These are phyloP conservation scores for Lasioglossum zephyrum DNA, from an alignment of 2,888 invertebrate genomes.

Conservation along the genomic window DNA sequence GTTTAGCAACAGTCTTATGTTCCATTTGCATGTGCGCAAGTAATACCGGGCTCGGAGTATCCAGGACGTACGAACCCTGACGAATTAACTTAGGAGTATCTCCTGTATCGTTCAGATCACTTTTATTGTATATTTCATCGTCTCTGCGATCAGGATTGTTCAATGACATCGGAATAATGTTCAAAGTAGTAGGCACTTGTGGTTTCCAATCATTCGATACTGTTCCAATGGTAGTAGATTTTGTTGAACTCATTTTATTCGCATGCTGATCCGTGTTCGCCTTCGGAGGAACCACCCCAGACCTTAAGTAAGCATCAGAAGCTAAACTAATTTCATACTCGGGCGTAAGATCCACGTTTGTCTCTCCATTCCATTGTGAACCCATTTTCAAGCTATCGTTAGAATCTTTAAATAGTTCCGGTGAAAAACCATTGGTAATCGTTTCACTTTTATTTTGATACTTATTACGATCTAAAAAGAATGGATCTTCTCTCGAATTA, in stretches of 20 bases:
- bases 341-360: background rate
- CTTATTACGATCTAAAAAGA: conserved; percentile 22
- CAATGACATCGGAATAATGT: conserved; percentile 79
- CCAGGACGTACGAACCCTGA: conserved; percentile 92
- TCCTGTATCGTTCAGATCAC: conserved; percentile 44
- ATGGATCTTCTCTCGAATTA: conserved; percentile 28
- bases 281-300: conserved; percentile 67
- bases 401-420: conserved; percentile 22
- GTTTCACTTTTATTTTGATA: conserved; percentile 16
- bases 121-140: conserved; percentile 30
- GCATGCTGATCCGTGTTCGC: conserved; percentile 73
- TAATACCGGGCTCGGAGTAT: conserved; percentile 91
- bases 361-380: background rate
- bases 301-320: conserved; percentile 44
- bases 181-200: conserved; percentile 81
- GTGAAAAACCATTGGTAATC: background rate
- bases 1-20: conserved; percentile 56
- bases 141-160: conserved; percentile 48
- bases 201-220: conserved; percentile 74
- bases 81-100: conserved; percentile 86
- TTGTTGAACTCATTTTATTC: conserved; percentile 66
- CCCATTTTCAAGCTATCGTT: conserved; percentile 16
- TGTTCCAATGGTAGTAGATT: conserved; percentile 67
- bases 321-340: conserved; percentile 12
- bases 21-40: conserved; percentile 87